Evolutionary conservation across 2,888 invertebrate species (phyloP).

Genomic region (Hipparchia sbordonii): DNA sequence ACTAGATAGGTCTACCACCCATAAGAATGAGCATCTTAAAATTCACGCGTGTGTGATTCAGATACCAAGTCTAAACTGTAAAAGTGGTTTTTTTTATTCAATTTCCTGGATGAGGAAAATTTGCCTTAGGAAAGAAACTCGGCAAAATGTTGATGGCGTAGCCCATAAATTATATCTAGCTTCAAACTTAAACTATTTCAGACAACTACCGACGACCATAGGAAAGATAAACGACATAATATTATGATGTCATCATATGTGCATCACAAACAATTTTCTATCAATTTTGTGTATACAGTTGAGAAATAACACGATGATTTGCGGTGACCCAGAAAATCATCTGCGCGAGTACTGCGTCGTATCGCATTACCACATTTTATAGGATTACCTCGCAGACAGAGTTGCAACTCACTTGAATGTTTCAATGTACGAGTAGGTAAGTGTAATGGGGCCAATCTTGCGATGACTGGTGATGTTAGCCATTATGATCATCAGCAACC

Average conservation of each 20-base stretch:
- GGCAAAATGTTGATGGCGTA: too few species aligned
- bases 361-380: not conserved
- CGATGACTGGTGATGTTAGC: too few species aligned
- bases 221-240: not conserved
- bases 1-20: too few species aligned
- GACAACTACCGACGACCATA: not conserved
- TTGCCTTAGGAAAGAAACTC: too few species aligned
- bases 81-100: not conserved
- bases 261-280: conserved; percentile 5
- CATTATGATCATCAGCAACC: too few species aligned
- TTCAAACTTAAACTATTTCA: too few species aligned
- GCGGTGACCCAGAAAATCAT: conserved; percentile 6
- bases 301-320: not conserved
- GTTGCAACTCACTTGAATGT: too few species aligned
- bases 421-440: too few species aligned
- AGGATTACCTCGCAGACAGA: not conserved
- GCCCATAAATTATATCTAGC: too few species aligned
- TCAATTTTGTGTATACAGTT: not conserved
- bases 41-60: not conserved
- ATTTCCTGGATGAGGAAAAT: too few species aligned
- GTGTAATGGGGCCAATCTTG: too few species aligned
- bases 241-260: not conserved
- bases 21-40: not conserved
- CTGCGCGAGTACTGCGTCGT: not conserved
- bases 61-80: not conserved